Evolutionary conservation across 30 jellyfish, hydroid and myxozoan genomes (phyloP).

Genomic region (Sanderia malayensis): DNA sequence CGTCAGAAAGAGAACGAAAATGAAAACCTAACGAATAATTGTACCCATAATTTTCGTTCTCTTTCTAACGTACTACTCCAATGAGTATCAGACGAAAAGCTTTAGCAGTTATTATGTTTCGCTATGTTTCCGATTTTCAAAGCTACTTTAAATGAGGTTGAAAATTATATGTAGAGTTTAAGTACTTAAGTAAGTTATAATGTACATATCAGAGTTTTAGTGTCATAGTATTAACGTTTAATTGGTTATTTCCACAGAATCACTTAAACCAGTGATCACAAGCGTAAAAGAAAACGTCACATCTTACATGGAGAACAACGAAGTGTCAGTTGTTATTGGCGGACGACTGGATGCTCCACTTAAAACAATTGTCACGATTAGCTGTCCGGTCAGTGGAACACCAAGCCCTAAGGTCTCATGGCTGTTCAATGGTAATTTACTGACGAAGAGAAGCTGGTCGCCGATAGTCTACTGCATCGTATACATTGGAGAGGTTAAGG

Average conservation of each 20-base stretch:
- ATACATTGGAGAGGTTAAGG: conserved; percentile 36
- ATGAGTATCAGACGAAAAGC: no score
- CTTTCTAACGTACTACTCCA: no score
- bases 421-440: conserved; percentile 47
- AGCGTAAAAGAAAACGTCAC: conserved; percentile 50
- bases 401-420: conserved; percentile 78
- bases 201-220: no score
- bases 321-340: conserved; percentile 57
- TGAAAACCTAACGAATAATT: no score
- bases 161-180: no score
- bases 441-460: conserved; percentile 24
- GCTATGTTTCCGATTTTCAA: no score
- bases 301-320: conserved; percentile 31
- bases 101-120: no score
- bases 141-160: no score
- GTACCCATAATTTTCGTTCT: no score
- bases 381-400: conserved; percentile 69
- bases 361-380: conserved; percentile 47
- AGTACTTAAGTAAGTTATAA: no score
- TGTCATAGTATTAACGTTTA: no score
- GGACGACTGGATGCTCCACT: conserved; percentile 63
- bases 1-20: no score
- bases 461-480: conserved; percentile 42
- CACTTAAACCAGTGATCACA: conserved; percentile 49
- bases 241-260: conserved; percentile 17